These are phyloP conservation scores for Pogonomyrmex barbatus DNA, from an alignment of 1,140 invertebrate genomes.

Conservation along the genomic window DNA sequence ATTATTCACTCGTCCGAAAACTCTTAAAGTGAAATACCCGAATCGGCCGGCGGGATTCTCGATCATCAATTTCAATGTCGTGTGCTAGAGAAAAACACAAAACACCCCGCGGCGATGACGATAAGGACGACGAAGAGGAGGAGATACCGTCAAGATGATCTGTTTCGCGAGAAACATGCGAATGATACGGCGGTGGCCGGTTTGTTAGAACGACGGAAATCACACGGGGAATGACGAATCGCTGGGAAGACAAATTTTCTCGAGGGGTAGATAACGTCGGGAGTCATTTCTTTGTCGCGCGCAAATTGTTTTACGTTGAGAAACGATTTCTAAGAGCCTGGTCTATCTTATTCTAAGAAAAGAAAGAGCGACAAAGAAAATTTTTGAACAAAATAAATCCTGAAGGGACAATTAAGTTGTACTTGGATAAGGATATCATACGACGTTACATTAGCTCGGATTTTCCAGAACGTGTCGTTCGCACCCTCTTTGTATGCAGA, in stretches of 20 bases:
- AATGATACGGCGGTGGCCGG: conserved; percentile 51
- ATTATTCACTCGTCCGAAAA: conserved; percentile 73
- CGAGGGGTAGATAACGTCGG: conserved; percentile 70
- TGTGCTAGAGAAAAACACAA: conserved; percentile 37
- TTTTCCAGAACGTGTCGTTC: conserved; percentile 21
- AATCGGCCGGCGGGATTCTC: conserved; percentile 44
- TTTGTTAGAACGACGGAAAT: conserved; percentile 56
- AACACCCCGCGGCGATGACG: not conserved
- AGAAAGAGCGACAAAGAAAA: not conserved
- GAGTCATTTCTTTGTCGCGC: conserved; percentile 59
- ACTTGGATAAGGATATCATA: not conserved
- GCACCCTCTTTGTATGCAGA: not conserved
- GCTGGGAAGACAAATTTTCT: conserved; percentile 66
- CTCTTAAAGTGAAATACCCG: conserved; percentile 72
- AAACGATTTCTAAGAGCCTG: conserved; percentile 4
- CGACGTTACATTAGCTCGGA: not conserved
- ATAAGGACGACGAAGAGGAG: not conserved
- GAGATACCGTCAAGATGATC: conserved; percentile 27
- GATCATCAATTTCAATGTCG: conserved; percentile 77
- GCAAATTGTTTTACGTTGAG: conserved; percentile 67
- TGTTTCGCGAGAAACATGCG: conserved; percentile 47
- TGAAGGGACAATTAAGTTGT: not conserved
- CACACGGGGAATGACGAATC: conserved; percentile 64
- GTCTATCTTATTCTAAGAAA: not conserved
- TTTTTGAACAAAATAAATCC: not conserved